Base-by-base conservation (phyloP, 1,140 invertebrate genomes). In the Penaeus chinensis region DNA sequence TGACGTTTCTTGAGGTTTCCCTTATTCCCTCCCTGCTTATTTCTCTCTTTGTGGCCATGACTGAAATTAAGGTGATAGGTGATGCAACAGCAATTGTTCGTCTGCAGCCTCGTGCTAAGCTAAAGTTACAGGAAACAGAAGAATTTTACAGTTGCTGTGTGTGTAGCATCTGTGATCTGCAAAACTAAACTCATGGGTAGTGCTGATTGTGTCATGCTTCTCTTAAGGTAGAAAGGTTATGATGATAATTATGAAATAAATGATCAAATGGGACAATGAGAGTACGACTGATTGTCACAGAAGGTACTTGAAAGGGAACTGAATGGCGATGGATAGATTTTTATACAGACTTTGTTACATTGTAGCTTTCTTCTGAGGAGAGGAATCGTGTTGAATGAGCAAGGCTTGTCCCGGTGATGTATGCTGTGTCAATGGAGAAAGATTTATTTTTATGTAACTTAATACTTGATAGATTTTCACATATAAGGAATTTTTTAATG, bases 401-500 rank as follows among this genome's bases (percentile, higher is more conserved):
- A 54, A 54, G 54, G 54, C 54, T 54, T 54, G 54, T 54, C 84
- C 84, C 76, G 42, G 65, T 20, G 54, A 18, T 22, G 65, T 85
- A 63, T 79, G 84, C 76, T 79, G 63, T 85, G 42, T 85, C 63
- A 62, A 22, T n/a, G 74, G 71, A 85, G 66, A 60, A 84, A 74
- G 47, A 86, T 86, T 86, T 80, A 80, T 86, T 86, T 86, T 86
- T 86, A 86, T 86, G 84, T 65, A 86, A 60, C 10, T 85, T 65
- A 62, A 54, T 78, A 85, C 60, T 85, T 78, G 80, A 66, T 83
- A 66, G n/a, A 69, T 69, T 79, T 79, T 54, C 76, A 80, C 27
- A 60, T 86, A 80, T 79, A 16, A 86, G 42, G 63, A 47, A 13
- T n/a, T 69, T 27, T 85, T 77, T 78, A 78, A 80, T 86, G 84